Evolutionary conservation across 2,888 invertebrate species (phyloP), one percentile per base, ranked within the genome.

Genomic region (Drosophila neutralis): DNA sequence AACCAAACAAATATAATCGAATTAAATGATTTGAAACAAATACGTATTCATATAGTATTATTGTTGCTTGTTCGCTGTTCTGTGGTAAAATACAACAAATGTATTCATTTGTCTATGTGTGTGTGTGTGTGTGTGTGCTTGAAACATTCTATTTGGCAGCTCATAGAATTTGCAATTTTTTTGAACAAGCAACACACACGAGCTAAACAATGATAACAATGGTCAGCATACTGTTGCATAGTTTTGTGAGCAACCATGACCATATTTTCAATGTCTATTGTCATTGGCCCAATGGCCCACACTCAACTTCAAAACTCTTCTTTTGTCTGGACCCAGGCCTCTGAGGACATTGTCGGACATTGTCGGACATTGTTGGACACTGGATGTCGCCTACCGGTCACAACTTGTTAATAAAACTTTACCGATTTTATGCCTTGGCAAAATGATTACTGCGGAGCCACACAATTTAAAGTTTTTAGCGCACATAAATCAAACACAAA

Each of bases 371-470:
- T 49, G 33, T 33, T 24, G 53, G 5, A 21, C 27, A 36, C 38
- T 52, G 51, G 31, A 59, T 68, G 71, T 67, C 73, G 69, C 80
- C 74, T 67, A 69, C 60, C 70, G 45, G 60, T 61, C 78, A 66
- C 70, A 84, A 85, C 82, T 85, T 87, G 85, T 86, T 86, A 85
- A 88, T 90, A 90, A 86, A 90, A 86, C 76, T 88, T 86, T 88
- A 78, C 85, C 80, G 74, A 85, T 82, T 85, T 77, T 69, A 60
- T 75, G 69, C 67, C 58, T 71, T 66, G 66, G 60, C 62, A 60
- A 76, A 80, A 73, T 78, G 68, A 78, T 79, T 74, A 71, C 73
- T 69, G 52, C 66, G 45, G 40, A 63, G 60, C 69, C 24, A 78
- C 85, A 87, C 88, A 89, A 72, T 82, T 86, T 85, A 82, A 88